phyloP scores from a whole-genome alignment of 2,888 invertebrate species.

The Microchrysa polita region DNA sequence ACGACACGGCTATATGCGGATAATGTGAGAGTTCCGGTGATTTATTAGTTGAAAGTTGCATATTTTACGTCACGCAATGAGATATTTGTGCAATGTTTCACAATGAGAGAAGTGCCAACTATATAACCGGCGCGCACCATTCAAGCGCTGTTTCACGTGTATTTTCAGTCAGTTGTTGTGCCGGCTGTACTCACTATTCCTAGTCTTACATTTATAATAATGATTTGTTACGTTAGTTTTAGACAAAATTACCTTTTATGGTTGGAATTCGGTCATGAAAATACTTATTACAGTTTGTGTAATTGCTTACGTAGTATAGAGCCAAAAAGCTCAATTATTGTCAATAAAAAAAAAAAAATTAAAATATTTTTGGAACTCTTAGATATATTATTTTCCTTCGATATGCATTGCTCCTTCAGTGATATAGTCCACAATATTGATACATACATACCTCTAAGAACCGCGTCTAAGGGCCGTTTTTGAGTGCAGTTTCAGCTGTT shows the following conservation, averaged over 20 bases:
- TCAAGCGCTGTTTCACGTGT: not conserved
- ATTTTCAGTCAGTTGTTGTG: not conserved
- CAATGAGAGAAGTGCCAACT: constrained; percentile 15
- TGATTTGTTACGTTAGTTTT: constrained; percentile 6
- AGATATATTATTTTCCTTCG: too few species aligned
- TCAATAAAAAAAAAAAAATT: too few species aligned
- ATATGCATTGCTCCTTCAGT: too few species aligned
- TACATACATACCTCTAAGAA: too few species aligned
- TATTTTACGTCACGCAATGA: constrained; percentile 10
- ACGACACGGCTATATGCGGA: not conserved
- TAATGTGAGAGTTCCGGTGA: constrained; percentile 43
- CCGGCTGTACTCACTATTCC: not conserved
- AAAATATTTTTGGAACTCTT: too few species aligned
- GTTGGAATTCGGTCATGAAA: constrained; percentile 14
- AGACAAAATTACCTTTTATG: constrained; percentile 12
- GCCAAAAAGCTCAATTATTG: too few species aligned
- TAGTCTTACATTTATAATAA: too few species aligned
- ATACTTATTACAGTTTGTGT: not conserved
- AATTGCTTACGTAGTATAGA: too few species aligned
- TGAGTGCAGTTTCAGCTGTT: too few species aligned
- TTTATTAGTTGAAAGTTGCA: constrained; percentile 39
- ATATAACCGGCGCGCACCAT: too few species aligned
- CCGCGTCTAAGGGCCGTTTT: too few species aligned
- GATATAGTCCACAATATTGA: too few species aligned
- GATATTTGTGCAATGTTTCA: constrained; percentile 20